Base-by-base conservation (phyloP, 2,888 invertebrate species). In the Eledona agricola region DNA sequence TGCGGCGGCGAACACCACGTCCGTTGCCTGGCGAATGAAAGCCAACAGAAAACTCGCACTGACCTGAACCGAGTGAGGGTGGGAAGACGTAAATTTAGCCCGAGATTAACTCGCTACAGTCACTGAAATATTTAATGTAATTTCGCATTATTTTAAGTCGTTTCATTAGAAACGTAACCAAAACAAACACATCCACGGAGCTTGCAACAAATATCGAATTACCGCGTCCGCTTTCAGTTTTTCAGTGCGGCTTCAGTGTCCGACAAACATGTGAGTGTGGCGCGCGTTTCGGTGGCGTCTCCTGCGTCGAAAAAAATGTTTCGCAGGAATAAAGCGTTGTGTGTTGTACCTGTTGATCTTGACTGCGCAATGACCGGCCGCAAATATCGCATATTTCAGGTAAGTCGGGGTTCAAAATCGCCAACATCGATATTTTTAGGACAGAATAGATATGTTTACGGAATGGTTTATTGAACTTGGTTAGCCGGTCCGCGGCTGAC, bases 51-150 rank as follows among this genome's bases (percentile, higher is more conserved):
- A 66, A 67, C 65, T 69, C 63, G 35, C 50, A 57, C 40, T 66
- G 64, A 50, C 55, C 51, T 53, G 56, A 55, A 57, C 31, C 64
- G 66, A 71, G 75, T 68, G 75, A 74, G 75, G 76, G 75, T 74
- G 74, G 74, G 73, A 73, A 68, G 67, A 72, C 69, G 73, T 72
- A 72, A 73, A 72, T 71, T 72, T 72, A 71, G 72, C 72, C 70
- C 69, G 66, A 67, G 70, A 71, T 70, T 73, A 71, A 71, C 72
- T 69, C 70, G 72, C 70, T 65, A 72, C 71, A 66, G 67, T 70
- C 67, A 70, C 68, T 67, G 70, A 69, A 71, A 70, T 70, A 69
- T 71, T 71, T 70, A 70, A 71, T 71, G 71, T 69, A 70, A 71
- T 65, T 70, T 70, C 70, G 68, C 70, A 71, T 71, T 71, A 71